Conservation (phyloP, 2,888 invertebrate genomes). For the Glaucopsyche alexis region DNA sequence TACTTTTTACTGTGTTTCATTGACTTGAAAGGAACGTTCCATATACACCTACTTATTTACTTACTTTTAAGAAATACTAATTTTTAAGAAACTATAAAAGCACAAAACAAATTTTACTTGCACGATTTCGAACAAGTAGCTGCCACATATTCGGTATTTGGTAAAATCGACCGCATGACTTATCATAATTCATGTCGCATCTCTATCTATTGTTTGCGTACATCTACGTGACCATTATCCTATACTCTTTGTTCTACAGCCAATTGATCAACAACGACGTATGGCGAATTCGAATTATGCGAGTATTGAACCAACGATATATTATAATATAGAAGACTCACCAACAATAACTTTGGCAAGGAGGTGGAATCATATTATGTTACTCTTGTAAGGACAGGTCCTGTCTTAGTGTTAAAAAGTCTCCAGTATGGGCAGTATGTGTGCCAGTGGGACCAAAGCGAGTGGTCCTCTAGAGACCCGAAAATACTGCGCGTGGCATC, state of each 20-base stretch:
- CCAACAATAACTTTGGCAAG: neutral
- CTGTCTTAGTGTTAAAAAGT: too few relatives aligned
- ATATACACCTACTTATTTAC: too few relatives aligned
- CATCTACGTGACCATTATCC: conserved; percentile 44
- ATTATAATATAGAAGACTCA: neutral
- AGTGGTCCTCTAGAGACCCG: too few relatives aligned
- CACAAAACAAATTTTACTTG: too few relatives aligned
- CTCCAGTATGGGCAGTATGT: too few relatives aligned
- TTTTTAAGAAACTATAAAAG: too few relatives aligned
- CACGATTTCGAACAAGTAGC: neutral
- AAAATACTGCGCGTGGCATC: too few relatives aligned
- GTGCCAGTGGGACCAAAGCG: too few relatives aligned
- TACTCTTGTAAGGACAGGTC: too few relatives aligned
- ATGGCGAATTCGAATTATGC: conserved; percentile 10
- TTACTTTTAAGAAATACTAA: too few relatives aligned
- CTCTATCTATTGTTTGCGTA: neutral
- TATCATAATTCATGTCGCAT: neutral
- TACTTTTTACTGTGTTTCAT: too few relatives aligned
- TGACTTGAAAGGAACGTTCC: too few relatives aligned
- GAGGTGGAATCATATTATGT: neutral
- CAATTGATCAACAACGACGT: conserved; percentile 37
- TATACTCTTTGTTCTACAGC: conserved; percentile 44
- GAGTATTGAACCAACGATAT: neutral
- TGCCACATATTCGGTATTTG: neutral
- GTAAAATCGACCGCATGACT: neutral